phyloP scores from a whole-genome alignment of 2,888 invertebrate species.

The Hirudinaria manillensis region DNA sequence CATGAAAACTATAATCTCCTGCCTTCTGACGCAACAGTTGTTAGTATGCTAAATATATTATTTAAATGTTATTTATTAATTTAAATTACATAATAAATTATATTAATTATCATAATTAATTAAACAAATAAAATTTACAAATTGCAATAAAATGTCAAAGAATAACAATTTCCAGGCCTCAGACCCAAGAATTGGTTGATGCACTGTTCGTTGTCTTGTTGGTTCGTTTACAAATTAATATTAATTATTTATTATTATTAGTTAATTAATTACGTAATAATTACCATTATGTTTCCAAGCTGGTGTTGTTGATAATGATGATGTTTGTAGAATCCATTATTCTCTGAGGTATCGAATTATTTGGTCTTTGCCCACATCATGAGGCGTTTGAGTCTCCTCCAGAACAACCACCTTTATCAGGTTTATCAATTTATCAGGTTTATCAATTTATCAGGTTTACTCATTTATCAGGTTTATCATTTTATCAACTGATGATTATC shows the following conservation, averaged over 20 bases:
- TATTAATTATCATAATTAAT: too few relatives aligned
- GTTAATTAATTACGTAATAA: background rate
- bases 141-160: too few relatives aligned
- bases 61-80: background rate
- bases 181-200: conserved; percentile 59
- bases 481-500: too few relatives aligned
- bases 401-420: conserved; percentile 60
- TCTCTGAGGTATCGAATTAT: conserved; percentile 59
- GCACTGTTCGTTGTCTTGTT: conserved; percentile 58
- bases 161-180: conserved; percentile 51
- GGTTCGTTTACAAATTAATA: conserved; percentile 41
- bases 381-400: conserved; percentile 58
- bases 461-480: too few relatives aligned
- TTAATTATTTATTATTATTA: background rate
- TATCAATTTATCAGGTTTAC: conserved; percentile 56
- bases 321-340: conserved; percentile 59
- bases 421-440: conserved; percentile 63
- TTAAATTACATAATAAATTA: background rate
- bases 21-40: conserved; percentile 58
- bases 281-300: background rate
- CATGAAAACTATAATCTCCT: conserved; percentile 60
- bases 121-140: too few relatives aligned
- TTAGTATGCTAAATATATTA: conserved; percentile 35
- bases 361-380: conserved; percentile 62
- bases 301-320: background rate